Conservation (phyloP, 2,113 vertebrate species). For the Panurus biarmicus region DNA sequence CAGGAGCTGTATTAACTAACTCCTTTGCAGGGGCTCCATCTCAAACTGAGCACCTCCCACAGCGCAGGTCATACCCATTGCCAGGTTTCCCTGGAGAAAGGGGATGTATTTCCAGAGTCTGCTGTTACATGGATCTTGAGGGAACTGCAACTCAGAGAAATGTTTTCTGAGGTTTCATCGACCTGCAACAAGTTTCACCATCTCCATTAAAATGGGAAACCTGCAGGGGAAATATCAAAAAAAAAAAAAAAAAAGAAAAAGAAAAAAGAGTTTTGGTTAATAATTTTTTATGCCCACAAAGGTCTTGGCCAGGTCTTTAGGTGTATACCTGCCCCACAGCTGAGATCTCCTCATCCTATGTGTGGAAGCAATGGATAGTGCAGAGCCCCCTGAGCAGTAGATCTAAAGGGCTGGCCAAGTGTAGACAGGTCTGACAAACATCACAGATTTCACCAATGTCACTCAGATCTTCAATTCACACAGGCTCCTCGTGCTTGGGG, state of each 20-base stretch:
- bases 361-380: neutral
- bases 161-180: neutral
- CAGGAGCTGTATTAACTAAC: neutral
- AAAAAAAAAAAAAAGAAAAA: neutral
- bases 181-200: neutral
- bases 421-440: neutral
- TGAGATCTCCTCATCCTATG: neutral
- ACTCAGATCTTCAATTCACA: neutral
- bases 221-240: neutral
- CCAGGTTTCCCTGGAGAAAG: neutral
- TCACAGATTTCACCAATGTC: neutral
- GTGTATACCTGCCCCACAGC: neutral
- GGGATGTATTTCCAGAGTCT: neutral
- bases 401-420: neutral
- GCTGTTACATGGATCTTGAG: fast-evolving
- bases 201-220: neutral
- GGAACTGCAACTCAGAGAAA: neutral
- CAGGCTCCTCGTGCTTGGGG: neutral
- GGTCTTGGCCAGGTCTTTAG: neutral
- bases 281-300: neutral
- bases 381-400: neutral
- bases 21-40: neutral
- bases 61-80: neutral
- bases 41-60: neutral
- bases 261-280: neutral